phyloP scores from a whole-genome alignment of 2,888 invertebrate genomes.

The Protonemura montana region DNA sequence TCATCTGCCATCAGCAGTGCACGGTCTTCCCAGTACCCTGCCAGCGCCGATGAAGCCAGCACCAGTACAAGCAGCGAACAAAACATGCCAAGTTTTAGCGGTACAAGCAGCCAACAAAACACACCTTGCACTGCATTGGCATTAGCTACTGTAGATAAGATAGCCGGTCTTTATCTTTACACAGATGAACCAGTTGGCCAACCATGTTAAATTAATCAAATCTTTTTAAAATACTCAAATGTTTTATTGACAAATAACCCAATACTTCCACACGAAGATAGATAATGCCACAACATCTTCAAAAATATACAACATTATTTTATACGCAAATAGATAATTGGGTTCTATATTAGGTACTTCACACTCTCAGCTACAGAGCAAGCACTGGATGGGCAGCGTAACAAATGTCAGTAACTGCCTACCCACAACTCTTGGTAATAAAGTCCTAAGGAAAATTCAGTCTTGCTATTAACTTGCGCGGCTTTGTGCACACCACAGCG shows the following conservation, averaged over 20 bases:
- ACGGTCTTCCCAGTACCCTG: slow-evolving; percentile 16
- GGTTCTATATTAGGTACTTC: neutral
- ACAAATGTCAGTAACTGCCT: neutral
- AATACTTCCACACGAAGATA: slow-evolving; percentile 29
- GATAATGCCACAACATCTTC: slow-evolving; percentile 29
- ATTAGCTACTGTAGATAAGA: neutral
- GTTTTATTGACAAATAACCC: slow-evolving; percentile 30
- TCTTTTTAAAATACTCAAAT: neutral
- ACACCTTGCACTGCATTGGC: neutral
- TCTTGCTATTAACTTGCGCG: slow-evolving; percentile 41
- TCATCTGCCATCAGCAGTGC: neutral
- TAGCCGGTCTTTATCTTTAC: neutral
- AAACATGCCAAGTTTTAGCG: neutral
- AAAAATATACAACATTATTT: slow-evolving; percentile 40
- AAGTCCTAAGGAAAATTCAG: slow-evolving; percentile 42
- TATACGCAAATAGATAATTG: slow-evolving; percentile 17
- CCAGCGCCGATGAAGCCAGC: neutral
- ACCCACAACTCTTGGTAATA: slow-evolving; percentile 24
- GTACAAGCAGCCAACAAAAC: neutral
- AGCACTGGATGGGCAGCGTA: neutral
- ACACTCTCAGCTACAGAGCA: neutral
- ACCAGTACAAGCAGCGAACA: neutral
- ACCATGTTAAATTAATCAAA: neutral
- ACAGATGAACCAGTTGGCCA: neutral
- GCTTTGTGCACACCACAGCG: neutral